Conservation (phyloP, 2,113 vertebrate species). For the Oreocharis arfaki region DNA sequence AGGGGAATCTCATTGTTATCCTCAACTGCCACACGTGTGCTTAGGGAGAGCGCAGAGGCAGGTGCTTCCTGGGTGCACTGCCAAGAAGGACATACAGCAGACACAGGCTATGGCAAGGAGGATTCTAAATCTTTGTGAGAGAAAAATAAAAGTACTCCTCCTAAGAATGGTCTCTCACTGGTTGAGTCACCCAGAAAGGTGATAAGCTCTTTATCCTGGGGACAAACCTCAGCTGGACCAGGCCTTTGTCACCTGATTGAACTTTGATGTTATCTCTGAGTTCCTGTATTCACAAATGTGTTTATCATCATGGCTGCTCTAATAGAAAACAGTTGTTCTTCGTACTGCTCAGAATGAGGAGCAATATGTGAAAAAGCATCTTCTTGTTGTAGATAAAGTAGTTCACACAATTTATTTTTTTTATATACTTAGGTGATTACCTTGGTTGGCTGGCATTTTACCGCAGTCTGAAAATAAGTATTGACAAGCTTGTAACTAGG, state of each 20-base stretch:
- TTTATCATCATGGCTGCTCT: background rate
- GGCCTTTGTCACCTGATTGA: background rate
- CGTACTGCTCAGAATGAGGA: background rate
- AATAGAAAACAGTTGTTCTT: background rate
- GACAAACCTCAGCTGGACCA: background rate
- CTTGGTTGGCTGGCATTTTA: background rate
- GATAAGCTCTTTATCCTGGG: background rate
- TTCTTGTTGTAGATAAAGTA: background rate
- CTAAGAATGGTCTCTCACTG: background rate
- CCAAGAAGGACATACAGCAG: background rate
- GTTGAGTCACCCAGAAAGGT: background rate
- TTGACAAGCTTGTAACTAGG: background rate
- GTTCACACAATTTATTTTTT: background rate
- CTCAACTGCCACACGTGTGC: background rate
- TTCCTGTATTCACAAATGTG: background rate
- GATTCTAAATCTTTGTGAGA: background rate
- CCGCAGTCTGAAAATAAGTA: background rate
- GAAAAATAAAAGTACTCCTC: background rate
- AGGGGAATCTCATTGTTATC: rapidly evolving
- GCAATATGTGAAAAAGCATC: background rate
- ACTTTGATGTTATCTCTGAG: background rate
- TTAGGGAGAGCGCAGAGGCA: background rate
- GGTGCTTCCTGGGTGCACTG: background rate
- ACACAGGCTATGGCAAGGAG: background rate
- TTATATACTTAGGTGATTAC: background rate